phyloP scores from a whole-genome alignment of 2,113 vertebrate genomes.

The Thunnus thynnus region DNA sequence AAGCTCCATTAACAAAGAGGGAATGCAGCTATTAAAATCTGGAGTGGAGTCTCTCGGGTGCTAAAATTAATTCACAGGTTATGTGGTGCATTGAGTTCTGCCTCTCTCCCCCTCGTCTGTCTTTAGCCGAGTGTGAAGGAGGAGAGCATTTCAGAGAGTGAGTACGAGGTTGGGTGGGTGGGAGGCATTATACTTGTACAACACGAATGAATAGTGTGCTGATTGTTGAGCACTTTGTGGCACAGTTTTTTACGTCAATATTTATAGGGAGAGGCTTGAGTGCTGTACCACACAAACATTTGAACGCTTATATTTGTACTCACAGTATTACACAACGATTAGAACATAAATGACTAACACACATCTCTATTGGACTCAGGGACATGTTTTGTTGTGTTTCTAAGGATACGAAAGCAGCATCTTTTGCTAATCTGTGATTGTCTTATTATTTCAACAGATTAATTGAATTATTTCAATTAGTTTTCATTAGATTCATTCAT shows the following conservation, averaged over 20 bases:
- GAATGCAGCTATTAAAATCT: conserved; percentile 53
- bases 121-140: conserved; percentile 39
- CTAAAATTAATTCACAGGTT: conserved; percentile 67
- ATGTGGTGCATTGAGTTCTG: conserved; percentile 1
- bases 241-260: conserved; percentile 17
- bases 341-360: not conserved
- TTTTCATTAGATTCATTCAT: too few species aligned
- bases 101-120: conserved; percentile 41
- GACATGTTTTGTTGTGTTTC: not conserved
- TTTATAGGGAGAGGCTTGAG: not conserved
- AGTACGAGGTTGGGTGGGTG: conserved; percentile 23
- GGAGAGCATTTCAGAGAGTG: conserved; percentile 27
- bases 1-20: conserved; percentile 61
- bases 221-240: conserved; percentile 31
- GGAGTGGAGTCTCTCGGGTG: conserved; percentile 56
- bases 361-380: not conserved
- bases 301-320: conserved; percentile 6
- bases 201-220: conserved; percentile 26
- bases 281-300: not conserved
- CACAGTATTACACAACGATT: not conserved
- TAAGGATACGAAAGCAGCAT: not conserved
- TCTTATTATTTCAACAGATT: not conserved
- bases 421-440: not conserved
- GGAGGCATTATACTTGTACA: conserved; percentile 32
- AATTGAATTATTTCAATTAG: too few species aligned